Evolutionary conservation across 1,140 invertebrate genomes (phyloP), one percentile per base, ranked within the genome.

Genomic region (Drosophila melanica): DNA sequence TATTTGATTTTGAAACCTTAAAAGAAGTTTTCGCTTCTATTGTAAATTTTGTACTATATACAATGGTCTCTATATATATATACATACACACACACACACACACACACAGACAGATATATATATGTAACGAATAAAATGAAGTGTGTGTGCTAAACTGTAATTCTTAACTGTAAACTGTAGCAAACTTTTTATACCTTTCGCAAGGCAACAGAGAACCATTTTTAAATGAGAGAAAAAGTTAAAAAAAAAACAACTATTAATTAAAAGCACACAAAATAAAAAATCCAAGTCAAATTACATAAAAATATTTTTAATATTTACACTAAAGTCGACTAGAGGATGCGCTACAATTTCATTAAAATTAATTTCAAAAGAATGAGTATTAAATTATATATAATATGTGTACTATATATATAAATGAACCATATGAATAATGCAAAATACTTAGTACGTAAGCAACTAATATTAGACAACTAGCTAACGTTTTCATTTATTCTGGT

Each of bases 11-110:
- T 63, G 33, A 60, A 14, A 41, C 41, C 41, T 27, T 47, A 23
- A 41, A 23, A 79, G 69, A 80, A 79, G 77, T 78, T 57, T 37
- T 79, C 53, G 66, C 79, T 87, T 87, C 84, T 74, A 84, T 69
- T 89, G 84, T 89, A 89, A 89, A 89, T 89, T 89, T 89, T 89
- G 84, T 89, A 89, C 84, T 89, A 87, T 89, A 89, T 89, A 87
- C 79, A 87, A 87, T 41, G 68, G 27, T 68, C 76, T 69, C 76
- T 79, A 62, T 79, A 66, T 53, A 39, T 33, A 69, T 47, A 66
- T 14, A 65, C 27, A 37, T 14, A 51, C 53, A 60, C 23, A 37
- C 12, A 48, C n/a, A n/a, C n/a, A n/a, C n/a, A n/a, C n/a, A n/a
- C n/a, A n/a, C n/a, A n/a, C n/a, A n/a, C n/a, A n/a, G n/a, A n/a